Evolutionary conservation across 2,113 vertebrate genomes (phyloP).

Genomic region (Rhinolophus ferrumequinum): DNA sequence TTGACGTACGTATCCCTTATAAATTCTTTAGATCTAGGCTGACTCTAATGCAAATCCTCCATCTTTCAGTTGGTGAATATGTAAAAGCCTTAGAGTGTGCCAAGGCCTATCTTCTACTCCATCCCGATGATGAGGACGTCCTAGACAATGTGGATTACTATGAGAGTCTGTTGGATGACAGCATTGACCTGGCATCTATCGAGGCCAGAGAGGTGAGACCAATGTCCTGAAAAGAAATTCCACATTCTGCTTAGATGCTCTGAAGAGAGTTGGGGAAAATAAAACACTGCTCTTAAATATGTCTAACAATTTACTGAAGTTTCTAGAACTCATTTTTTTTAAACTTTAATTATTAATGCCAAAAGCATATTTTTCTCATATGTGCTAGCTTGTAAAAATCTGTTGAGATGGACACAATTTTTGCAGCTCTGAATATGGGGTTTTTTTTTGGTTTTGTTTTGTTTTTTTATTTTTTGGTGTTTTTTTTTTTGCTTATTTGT

Average conservation of each 20-base stretch:
- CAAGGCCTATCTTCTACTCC: conserved; percentile 93
- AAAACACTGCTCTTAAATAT: background rate
- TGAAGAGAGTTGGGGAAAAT: background rate
- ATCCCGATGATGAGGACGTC: conserved; percentile 92
- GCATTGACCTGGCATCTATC: conserved; percentile 85
- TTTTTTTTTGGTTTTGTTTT: background rate
- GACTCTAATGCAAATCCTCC: background rate
- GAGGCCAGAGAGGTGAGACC: conserved; percentile 86
- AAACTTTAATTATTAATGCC: background rate
- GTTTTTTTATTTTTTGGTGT: too few species aligned
- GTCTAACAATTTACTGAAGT: background rate
- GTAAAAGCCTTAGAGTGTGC: conserved; percentile 91
- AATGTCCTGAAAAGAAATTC: background rate
- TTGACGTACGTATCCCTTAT: background rate
- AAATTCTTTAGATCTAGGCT: background rate
- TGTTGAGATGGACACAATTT: background rate
- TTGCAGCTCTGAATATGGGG: background rate
- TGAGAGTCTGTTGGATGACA: conserved; percentile 85
- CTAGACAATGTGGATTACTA: conserved; percentile 92
- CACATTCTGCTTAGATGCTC: background rate
- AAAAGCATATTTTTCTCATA: background rate
- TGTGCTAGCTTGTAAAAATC: background rate
- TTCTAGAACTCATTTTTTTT: background rate
- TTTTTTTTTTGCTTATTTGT: background rate
- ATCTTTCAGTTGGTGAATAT: conserved; percentile 86